These are phyloP conservation scores for Cheilosia scutellata DNA, from an alignment of 2,888 invertebrate genomes.

Conservation along the genomic window DNA sequence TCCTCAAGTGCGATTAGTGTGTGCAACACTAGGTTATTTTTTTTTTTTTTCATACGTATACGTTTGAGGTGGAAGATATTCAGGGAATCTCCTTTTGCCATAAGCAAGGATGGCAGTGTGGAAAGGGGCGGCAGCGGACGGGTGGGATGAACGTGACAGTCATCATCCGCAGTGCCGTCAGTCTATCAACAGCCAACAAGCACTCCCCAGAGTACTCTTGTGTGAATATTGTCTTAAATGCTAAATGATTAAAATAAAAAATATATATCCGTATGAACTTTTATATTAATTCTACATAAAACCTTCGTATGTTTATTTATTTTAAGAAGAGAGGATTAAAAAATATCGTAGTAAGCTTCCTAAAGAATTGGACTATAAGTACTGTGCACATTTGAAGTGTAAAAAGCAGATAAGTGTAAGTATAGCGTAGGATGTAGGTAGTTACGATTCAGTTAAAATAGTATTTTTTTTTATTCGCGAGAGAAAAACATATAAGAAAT, in stretches of 20 bases:
- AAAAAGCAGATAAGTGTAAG: constrained; percentile 10
- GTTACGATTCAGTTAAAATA: constrained; percentile 1
- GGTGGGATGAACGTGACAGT: constrained; percentile 54
- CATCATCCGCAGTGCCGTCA: constrained; percentile 44
- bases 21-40: constrained; percentile 47
- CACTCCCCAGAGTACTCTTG: constrained; percentile 38
- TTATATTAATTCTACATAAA: background rate
- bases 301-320: constrained; percentile 26
- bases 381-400: constrained; percentile 23
- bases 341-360: background rate
- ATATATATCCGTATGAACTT: constrained; percentile 16
- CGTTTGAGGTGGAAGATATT: constrained; percentile 36
- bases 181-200: constrained; percentile 51
- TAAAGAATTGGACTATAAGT: background rate
- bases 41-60: constrained; percentile 17
- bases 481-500: no score
- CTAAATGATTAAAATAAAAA: constrained; percentile 41
- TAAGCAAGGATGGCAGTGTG: constrained; percentile 7
- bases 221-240: constrained; percentile 35
- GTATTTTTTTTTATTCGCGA: background rate
- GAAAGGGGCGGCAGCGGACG: background rate
- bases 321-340: constrained; percentile 37
- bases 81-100: constrained; percentile 24
- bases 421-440: no score
- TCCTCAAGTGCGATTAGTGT: constrained; percentile 63